Conservation (phyloP, 2,888 invertebrate species). For the Drosophila maculinotata region DNA sequence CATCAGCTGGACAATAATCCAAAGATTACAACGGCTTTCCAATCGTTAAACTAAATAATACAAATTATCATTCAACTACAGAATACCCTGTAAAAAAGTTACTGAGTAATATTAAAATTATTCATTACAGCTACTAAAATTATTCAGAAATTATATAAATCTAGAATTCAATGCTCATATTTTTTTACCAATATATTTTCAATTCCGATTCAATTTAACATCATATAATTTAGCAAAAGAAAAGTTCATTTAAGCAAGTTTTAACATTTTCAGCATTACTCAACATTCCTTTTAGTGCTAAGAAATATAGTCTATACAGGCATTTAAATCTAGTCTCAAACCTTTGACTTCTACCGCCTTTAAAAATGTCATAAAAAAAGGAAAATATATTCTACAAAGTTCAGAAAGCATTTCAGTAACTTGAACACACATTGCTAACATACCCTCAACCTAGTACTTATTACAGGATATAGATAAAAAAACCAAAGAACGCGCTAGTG, state of each 20-base stretch:
- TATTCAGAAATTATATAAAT: background rate
- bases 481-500: constrained; percentile 56
- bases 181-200: too few relatives aligned
- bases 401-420: background rate
- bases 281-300: too few relatives aligned
- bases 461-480: constrained; percentile 22
- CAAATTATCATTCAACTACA: background rate
- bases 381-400: background rate
- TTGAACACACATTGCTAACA: background rate
- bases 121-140: background rate
- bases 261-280: too few relatives aligned
- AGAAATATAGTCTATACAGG: too few relatives aligned
- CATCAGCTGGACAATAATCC: constrained; percentile 57
- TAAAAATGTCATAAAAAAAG: too few relatives aligned
- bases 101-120: background rate
- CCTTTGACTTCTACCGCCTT: too few relatives aligned
- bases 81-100: constrained; percentile 21
- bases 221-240: too few relatives aligned
- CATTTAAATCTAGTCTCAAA: too few relatives aligned
- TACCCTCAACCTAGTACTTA: background rate
- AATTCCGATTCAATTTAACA: too few relatives aligned
- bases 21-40: constrained; percentile 57
- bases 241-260: too few relatives aligned
- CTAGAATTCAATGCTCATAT: too few relatives aligned
- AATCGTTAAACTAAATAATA: constrained; percentile 32